Percentiles rank a stretch among this genome's conserved stretches.
Conservation (phyloP, 2,797 vertebrate species). For the Macrochelys suwanniensis region DNA sequence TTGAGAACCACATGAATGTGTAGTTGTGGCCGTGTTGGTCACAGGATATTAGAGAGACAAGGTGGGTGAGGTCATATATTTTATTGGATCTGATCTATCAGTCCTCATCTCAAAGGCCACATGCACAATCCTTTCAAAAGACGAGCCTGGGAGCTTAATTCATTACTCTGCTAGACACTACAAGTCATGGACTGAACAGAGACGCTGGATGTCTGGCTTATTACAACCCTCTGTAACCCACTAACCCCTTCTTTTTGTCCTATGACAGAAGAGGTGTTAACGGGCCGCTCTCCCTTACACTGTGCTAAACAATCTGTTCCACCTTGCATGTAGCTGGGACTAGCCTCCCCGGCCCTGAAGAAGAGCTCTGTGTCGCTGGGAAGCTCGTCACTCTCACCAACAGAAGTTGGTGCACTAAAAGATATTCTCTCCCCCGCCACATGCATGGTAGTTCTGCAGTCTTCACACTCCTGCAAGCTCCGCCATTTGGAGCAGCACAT, state of each 20-base stretch:
- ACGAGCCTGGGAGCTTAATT: background rate
- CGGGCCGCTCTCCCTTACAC: background rate
- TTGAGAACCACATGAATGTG: background rate
- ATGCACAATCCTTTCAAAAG: too few relatives aligned
- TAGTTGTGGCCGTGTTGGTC: background rate
- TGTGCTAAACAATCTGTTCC: background rate
- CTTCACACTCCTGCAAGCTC: background rate
- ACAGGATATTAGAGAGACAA: background rate
- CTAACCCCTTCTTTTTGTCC: background rate
- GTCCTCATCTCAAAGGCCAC: too few relatives aligned
- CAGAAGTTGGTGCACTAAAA: too few relatives aligned
- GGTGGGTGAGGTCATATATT: background rate
- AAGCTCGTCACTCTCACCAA: background rate
- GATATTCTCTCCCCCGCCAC: background rate
- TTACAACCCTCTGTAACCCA: too few relatives aligned
- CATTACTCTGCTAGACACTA: background rate
- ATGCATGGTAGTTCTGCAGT: background rate
- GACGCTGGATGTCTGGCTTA: background rate
- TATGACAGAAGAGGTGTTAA: background rate
- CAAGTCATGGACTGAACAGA: background rate
- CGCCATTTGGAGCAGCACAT: background rate
- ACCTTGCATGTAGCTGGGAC: background rate
- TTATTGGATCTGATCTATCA: background rate
- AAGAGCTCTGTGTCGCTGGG: background rate
- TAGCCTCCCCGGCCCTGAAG: background rate